A percentile compares a stretch with the other conserved stretches of the same genome.
These are phyloP conservation scores for Nebria brevicollis DNA, from an alignment of 2,888 invertebrate species.

Conservation along the genomic window DNA sequence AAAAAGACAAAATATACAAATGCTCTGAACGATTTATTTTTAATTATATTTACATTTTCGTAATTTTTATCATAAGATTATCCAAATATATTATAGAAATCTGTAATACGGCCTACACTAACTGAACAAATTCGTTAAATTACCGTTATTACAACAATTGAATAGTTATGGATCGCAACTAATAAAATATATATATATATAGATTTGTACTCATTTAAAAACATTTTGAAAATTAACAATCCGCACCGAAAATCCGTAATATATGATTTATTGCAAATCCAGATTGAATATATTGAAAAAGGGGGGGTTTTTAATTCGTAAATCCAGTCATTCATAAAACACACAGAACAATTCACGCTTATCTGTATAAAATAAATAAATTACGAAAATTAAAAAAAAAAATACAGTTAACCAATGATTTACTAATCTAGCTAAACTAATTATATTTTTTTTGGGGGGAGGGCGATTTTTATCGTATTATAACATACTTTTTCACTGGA, in stretches of 20 bases:
- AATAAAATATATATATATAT: conserved; percentile 35
- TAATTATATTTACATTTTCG: background rate
- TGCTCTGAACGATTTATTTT: conserved; percentile 1
- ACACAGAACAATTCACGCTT: background rate
- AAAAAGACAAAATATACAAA: background rate
- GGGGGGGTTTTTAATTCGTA: background rate
- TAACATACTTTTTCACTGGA: conserved; percentile 53
- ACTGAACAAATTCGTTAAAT: background rate
- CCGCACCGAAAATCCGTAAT: background rate
- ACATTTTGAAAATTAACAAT: conserved; percentile 22
- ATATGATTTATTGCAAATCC: background rate
- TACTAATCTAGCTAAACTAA: background rate
- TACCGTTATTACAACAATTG: background rate
- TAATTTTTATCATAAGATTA: conserved; percentile 1
- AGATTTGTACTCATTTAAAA: conserved; percentile 37
- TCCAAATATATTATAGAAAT: background rate
- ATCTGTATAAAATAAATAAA: background rate
- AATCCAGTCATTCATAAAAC: background rate
- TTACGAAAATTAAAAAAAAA: background rate
- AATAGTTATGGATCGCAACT: conserved; percentile 21
- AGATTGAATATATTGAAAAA: background rate
- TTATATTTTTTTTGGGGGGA: background rate
- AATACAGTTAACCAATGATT: no score
- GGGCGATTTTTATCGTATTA: background rate
- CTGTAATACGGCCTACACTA: background rate